Percentiles rank a stretch among this genome's conserved stretches.
Evolutionary conservation across 2,113 vertebrate genomes (phyloP).

Genomic region (Dendrocopos noguchii): DNA sequence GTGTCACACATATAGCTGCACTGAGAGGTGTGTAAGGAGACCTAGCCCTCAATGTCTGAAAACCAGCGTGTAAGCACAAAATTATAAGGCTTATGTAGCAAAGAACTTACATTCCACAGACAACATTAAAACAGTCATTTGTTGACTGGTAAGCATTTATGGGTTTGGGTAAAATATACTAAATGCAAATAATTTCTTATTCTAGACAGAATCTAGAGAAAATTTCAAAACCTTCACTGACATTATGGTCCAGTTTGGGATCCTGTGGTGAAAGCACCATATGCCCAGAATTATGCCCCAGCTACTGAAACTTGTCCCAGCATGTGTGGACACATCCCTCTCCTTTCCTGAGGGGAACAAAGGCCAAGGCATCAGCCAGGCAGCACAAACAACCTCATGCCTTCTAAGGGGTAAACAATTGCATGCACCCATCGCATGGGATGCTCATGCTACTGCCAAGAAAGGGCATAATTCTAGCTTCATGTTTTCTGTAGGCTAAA

Average conservation of each 20-base stretch:
- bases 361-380: too few species aligned
- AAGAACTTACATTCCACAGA: background rate
- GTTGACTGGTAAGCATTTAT: background rate
- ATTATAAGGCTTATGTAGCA: fast-evolving
- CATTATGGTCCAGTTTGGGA: background rate
- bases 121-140: background rate
- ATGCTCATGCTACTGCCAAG: too few species aligned
- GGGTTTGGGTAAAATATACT: background rate
- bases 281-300: too few species aligned
- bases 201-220: background rate
- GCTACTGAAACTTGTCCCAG: too few species aligned
- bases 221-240: background rate
- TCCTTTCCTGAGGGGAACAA: too few species aligned
- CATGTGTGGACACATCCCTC: too few species aligned
- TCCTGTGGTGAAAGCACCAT: too few species aligned
- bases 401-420: too few species aligned
- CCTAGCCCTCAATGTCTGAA: background rate
- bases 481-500: too few species aligned
- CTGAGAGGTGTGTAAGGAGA: background rate
- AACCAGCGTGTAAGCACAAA: background rate
- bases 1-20: background rate
- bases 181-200: background rate
- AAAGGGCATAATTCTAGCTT: too few species aligned
- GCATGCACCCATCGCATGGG: too few species aligned
- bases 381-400: too few species aligned